Base-by-base conservation (phyloP, 2,113 vertebrate genomes). In the Canis aureus region DNA sequence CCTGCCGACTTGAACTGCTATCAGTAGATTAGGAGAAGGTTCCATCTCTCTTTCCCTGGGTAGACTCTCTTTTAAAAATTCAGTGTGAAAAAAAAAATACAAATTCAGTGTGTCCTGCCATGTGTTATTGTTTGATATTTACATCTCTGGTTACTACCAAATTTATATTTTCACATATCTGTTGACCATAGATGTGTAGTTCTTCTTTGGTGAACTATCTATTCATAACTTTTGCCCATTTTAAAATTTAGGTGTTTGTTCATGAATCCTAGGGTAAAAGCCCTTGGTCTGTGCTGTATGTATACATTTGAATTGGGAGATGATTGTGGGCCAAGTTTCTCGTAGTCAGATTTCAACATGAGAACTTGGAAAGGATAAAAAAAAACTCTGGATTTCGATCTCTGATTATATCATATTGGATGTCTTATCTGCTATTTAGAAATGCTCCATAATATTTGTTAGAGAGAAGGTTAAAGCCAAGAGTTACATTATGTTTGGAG, bases 331-430 rank as follows among this genome's bases (percentile, higher is more conserved):
- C 62, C 38, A 17, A 73, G 32, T 62, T 83, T 86, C 22, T 80
- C 25, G 11, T 29, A 51, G 64, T 91, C 38, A 53, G 20, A 80
- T 66, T 94, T 95, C 74, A 96, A 53, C 32, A 8, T 53, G 35
- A 92, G 60, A 92, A 92, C 53, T 53, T 92, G 12, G 35, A 94
- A 95, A 81, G 57, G 91, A 96, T 73, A 55, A 73, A 64, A 83
- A 83, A 55, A 73, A 64, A 83, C 71, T 89, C 29, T 79, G 49
- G 35, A 88, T 59, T 82, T 91, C 12, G 17, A 10, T 60, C 13
- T 94, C 23, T 57, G 60, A 78, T 87, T 90, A 43, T 91, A 67
- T 81, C 76, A 67, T 79, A 95, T n/a, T 84, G 16, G 59, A 12
- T 88, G 15, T 35, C 43, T 94, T 97, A 29, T 83, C 86, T 96